Evolutionary conservation across 2,113 vertebrate species (phyloP).

Genomic region (Progne subis): DNA sequence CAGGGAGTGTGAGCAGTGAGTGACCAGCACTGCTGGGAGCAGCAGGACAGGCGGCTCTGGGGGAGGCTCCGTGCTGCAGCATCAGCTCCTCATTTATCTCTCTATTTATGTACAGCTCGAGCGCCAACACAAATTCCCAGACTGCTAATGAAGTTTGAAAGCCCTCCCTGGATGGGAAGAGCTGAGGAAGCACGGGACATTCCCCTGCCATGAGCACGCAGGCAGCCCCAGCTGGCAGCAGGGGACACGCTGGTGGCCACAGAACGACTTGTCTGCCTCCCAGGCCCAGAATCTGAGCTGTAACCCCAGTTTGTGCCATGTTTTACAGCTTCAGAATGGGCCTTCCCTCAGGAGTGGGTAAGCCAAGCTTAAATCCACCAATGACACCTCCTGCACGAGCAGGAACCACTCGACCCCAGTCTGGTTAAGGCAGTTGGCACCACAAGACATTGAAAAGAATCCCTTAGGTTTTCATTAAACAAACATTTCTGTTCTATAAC

Average conservation of each 20-base stretch:
- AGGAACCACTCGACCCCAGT: fast-evolving
- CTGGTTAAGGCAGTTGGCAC: neutral
- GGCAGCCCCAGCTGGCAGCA: neutral
- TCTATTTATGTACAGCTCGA: neutral
- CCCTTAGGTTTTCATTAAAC: neutral
- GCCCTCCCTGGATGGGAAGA: neutral
- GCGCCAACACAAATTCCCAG: neutral
- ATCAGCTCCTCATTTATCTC: neutral
- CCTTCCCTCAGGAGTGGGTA: neutral
- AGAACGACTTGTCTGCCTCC: neutral
- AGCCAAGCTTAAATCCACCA: neutral
- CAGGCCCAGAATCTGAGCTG: neutral
- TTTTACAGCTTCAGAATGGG: neutral
- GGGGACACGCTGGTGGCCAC: neutral
- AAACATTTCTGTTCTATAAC: neutral
- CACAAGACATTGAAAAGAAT: neutral
- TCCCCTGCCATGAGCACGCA: neutral
- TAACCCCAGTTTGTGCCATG: neutral
- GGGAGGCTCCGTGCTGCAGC: neutral
- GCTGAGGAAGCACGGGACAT: neutral
- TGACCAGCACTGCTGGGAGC: neutral
- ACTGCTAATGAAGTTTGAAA: neutral
- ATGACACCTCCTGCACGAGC: neutral
- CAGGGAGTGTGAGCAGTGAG: neutral
- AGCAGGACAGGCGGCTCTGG: neutral